Conservation (phyloP, 2,888 invertebrate species). For the Pinctada fucata region DNA sequence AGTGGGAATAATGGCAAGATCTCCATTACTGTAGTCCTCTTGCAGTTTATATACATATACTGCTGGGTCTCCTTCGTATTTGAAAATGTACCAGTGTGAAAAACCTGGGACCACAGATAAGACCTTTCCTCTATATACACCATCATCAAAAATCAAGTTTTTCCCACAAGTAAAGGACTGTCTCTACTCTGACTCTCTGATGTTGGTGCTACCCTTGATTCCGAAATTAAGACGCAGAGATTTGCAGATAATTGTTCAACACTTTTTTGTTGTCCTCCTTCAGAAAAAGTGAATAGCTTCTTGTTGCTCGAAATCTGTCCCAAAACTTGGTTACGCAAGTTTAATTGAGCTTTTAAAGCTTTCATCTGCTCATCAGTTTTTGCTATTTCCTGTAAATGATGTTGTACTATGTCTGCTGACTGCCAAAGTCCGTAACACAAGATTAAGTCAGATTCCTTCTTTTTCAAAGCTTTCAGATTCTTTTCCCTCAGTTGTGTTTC, state of each 20-base stretch:
- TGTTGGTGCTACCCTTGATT: constrained; percentile 1
- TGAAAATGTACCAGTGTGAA: constrained; percentile 18
- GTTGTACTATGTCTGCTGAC: not conserved
- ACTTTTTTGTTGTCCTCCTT: constrained; percentile 1
- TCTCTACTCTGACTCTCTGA: not conserved
- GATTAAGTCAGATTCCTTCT: constrained; percentile 15
- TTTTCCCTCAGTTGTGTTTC: not conserved
- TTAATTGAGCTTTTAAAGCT: constrained; percentile 13
- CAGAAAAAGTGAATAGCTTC: constrained; percentile 3
- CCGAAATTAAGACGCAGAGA: not conserved
- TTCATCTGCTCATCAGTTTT: not conserved
- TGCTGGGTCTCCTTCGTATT: constrained; percentile 21
- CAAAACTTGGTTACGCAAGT: not conserved
- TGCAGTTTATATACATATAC: constrained; percentile 15
- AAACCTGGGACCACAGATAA: constrained; percentile 29
- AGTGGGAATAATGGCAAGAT: constrained; percentile 5
- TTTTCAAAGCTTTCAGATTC: not conserved
- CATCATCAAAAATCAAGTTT: constrained; percentile 14
- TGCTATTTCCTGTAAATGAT: not conserved
- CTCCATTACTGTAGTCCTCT: constrained; percentile 4
- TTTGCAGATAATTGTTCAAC: constrained; percentile 6
- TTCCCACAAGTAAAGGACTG: constrained; percentile 13
- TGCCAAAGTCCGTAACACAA: constrained; percentile 20
- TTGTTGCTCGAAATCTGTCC: not conserved
- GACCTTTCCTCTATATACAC: constrained; percentile 20